phyloP scores from a whole-genome alignment of 2,888 invertebrate species.

The Heliconius erato region DNA sequence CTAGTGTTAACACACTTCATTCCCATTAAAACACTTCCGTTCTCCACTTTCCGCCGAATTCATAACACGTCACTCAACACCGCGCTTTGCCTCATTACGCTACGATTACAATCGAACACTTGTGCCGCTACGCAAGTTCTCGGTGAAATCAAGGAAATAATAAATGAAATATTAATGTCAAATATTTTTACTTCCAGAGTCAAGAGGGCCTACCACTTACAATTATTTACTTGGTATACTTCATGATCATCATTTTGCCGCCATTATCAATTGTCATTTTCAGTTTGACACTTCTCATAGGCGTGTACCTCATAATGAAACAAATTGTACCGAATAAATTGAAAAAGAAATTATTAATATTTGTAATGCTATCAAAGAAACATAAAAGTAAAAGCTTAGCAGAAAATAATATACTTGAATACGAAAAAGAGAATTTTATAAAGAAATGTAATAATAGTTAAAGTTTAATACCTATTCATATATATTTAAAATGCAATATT shows the following conservation, averaged over 20 bases:
- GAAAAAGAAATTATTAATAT: conserved; percentile 63
- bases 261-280: conserved; percentile 71
- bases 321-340: conserved; percentile 61
- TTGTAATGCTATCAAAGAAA: conserved; percentile 68
- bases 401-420: conserved; percentile 69
- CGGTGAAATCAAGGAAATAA: too few relatives aligned
- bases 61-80: too few relatives aligned
- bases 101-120: too few relatives aligned
- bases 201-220: conserved; percentile 85
- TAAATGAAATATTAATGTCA: too few relatives aligned
- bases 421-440: conserved; percentile 73
- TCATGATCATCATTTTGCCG: conserved; percentile 83
- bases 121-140: too few relatives aligned
- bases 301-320: conserved; percentile 68
- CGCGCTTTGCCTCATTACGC: too few relatives aligned
- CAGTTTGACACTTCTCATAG: conserved; percentile 61
- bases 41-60: too few relatives aligned
- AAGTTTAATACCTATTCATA: background rate
- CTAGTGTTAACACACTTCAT: too few relatives aligned
- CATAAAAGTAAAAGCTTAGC: conserved; percentile 65
- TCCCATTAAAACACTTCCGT: too few relatives aligned
- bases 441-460: conserved; percentile 53
- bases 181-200: conserved; percentile 71
- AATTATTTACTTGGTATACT: conserved; percentile 78
- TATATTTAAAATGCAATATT: background rate